Percentiles rank a stretch among this genome's conserved stretches.
These are phyloP conservation scores for fruit fly (Drosophila melanogaster) DNA, from an alignment of 1,140 invertebrate species.

Conservation along the genomic window Release_6_plus_ISO1_MT NT_033777.3:15140501-15141000, in stretches of 20 bases:
- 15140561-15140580: slow-evolving; percentile 59
- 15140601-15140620: slow-evolving; percentile 26
- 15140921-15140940: slow-evolving; percentile 35
- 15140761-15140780: slow-evolving; percentile 67
- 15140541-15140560: slow-evolving; percentile 71
- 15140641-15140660: slow-evolving; percentile 72
- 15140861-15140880: slow-evolving; percentile 64
- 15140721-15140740: slow-evolving; percentile 69
- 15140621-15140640: slow-evolving; percentile 63
- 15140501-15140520: slow-evolving; percentile 25
- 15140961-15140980: slow-evolving; percentile 41
- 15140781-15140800: slow-evolving; percentile 66
- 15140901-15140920: slow-evolving; percentile 52
- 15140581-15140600: slow-evolving; percentile 76
- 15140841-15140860: slow-evolving; percentile 53
- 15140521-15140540: slow-evolving; percentile 32
- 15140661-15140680: slow-evolving; percentile 74
- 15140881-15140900: slow-evolving; percentile 68
- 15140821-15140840: slow-evolving; percentile 23
- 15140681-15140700: slow-evolving; percentile 52
- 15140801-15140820: slow-evolving; percentile 39
- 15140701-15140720: slow-evolving; percentile 59
- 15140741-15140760: slow-evolving; percentile 72
- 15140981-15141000: not conserved
- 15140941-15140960: slow-evolving; percentile 64